Evolutionary conservation across 2,797 vertebrate genomes (phyloP).

Genomic region (Oceanodroma leucorhoa): DNA sequence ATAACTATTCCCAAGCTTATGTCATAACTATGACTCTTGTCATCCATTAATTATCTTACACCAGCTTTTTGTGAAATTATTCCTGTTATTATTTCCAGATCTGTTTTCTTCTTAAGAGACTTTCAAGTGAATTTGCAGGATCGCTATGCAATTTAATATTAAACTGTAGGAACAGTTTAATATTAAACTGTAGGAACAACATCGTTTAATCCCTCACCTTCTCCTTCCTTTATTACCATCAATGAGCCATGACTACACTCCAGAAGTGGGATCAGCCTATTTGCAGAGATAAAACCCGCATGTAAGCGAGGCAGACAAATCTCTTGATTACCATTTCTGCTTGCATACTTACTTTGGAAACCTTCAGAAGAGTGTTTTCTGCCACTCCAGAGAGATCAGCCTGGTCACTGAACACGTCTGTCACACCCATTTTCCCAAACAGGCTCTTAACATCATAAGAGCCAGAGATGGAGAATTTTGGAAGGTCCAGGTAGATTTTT

Average conservation of each 20-base stretch:
- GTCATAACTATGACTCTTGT: neutral
- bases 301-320: neutral
- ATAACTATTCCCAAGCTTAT: neutral
- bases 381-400: slow-evolving; percentile 64
- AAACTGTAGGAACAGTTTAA: neutral
- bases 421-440: slow-evolving; percentile 60
- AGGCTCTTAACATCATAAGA: slow-evolving; percentile 53
- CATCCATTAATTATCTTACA: neutral
- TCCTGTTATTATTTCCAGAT: neutral
- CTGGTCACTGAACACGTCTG: slow-evolving; percentile 24
- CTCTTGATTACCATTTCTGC: neutral
- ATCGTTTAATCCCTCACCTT: neutral
- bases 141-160: neutral
- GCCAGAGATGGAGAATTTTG: slow-evolving; percentile 63
- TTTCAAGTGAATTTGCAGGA: neutral
- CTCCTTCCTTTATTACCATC: neutral
- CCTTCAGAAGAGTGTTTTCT: neutral
- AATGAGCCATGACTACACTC: neutral
- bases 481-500: slow-evolving; percentile 59
- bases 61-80: neutral
- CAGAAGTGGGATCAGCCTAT: neutral
- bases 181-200: neutral
- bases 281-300: neutral
- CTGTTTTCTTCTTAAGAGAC: neutral
- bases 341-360: slow-evolving; percentile 67